These are phyloP conservation scores for Polypedilum vanderplanki DNA, from an alignment of 1,140 invertebrate genomes.

Conservation along the genomic window DNA sequence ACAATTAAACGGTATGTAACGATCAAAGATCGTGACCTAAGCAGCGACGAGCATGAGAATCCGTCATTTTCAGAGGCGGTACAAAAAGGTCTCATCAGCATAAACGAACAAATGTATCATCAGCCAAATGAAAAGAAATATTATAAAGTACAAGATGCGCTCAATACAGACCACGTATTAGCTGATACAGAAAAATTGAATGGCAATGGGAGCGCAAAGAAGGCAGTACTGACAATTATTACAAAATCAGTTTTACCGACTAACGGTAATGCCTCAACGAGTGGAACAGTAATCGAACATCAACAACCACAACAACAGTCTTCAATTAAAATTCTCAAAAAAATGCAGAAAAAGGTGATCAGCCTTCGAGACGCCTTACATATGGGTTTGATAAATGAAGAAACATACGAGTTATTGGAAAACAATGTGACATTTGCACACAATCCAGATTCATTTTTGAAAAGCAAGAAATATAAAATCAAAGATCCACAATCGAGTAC, in stretches of 20 bases:
- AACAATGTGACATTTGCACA: constrained; percentile 45
- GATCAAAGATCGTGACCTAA: constrained; percentile 48
- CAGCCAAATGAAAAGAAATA: constrained; percentile 62
- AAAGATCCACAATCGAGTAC: constrained; percentile 76
- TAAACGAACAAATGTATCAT: constrained; percentile 61
- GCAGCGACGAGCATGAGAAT: constrained; percentile 51
- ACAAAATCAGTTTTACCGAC: constrained; percentile 20
- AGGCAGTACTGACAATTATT: constrained; percentile 34
- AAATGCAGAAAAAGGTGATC: constrained; percentile 66
- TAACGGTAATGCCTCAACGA: not conserved
- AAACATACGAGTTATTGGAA: constrained; percentile 64
- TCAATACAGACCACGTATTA: constrained; percentile 55
- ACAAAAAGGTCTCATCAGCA: constrained; percentile 67
- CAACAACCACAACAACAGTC: not conserved
- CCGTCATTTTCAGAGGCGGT: constrained; percentile 66
- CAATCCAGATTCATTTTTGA: constrained; percentile 55
- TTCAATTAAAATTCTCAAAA: constrained; percentile 54
- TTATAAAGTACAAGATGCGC: constrained; percentile 68
- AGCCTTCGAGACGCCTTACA: constrained; percentile 63
- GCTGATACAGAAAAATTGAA: constrained; percentile 47
- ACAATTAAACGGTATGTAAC: constrained; percentile 65
- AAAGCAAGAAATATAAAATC: constrained; percentile 68
- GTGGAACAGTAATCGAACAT: not conserved
- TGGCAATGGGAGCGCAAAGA: constrained; percentile 36
- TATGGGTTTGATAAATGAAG: constrained; percentile 64